Conservation (phyloP, 2,797 vertebrate species). For the Vireo griseus region DNA sequence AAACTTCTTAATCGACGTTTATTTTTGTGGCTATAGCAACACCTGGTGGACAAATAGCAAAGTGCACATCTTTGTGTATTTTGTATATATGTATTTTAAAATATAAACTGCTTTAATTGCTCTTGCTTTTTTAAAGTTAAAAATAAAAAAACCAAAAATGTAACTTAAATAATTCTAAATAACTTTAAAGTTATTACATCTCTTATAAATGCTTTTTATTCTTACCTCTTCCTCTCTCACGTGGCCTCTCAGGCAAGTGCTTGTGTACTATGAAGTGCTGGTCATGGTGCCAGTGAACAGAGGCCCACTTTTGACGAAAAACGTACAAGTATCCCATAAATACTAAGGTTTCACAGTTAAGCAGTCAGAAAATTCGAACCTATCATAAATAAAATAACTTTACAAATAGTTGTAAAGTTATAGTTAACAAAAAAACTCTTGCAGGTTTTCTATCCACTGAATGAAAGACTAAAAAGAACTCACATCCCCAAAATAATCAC, state of each 20-base stretch:
- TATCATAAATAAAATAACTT: background rate
- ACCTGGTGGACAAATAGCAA: constrained; percentile 57
- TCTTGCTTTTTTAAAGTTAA: background rate
- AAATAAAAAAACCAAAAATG: background rate
- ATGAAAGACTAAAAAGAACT: background rate
- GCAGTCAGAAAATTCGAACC: background rate
- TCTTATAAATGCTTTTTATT: background rate
- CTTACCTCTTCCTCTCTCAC: background rate
- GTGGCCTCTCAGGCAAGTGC: background rate
- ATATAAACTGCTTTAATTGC: background rate
- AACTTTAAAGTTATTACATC: background rate
- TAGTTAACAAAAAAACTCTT: background rate
- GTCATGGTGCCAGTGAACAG: background rate
- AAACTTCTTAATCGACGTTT: background rate
- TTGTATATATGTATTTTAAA: background rate
- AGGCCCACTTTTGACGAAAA: background rate
- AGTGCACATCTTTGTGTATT: too few species aligned
- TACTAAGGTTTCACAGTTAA: background rate
- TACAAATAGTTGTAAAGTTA: background rate
- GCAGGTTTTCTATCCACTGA: background rate
- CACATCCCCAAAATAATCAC: background rate
- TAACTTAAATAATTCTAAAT: background rate
- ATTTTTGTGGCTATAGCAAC: constrained; percentile 56
- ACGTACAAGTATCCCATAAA: background rate
- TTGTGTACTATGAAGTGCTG: background rate